phyloP scores from a whole-genome alignment of 2,797 vertebrate species.

The Pempheris klunzingeri region DNA sequence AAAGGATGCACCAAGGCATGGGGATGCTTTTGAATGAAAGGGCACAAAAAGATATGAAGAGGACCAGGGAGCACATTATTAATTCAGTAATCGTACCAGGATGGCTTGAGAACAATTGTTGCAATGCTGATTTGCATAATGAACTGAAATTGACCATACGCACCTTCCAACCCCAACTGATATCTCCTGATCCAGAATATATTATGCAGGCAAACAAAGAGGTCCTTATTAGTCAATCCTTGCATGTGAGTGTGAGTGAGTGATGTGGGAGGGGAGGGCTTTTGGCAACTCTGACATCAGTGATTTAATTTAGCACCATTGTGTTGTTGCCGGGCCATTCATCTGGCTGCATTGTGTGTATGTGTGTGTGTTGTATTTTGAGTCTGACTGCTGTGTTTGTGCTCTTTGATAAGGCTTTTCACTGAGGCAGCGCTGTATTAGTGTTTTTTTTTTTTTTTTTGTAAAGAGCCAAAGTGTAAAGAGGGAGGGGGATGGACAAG shows the following conservation, averaged over 20 bases:
- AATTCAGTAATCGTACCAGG: constrained; percentile 67
- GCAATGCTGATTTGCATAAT: constrained; percentile 72
- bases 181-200: constrained; percentile 68
- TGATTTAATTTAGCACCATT: constrained; percentile 84
- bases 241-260: constrained; percentile 57
- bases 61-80: constrained; percentile 60
- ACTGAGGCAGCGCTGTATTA: constrained; percentile 38
- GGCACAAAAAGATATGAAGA: constrained; percentile 51
- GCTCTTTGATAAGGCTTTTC: constrained; percentile 73
- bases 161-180: constrained; percentile 55
- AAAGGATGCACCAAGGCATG: constrained; percentile 42
- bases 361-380: constrained; percentile 56
- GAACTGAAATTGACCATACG: constrained; percentile 71
- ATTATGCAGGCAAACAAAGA: constrained; percentile 73
- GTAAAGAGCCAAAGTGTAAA: constrained; percentile 49
- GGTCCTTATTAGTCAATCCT: constrained; percentile 75
- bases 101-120: constrained; percentile 67
- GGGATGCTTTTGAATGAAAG: constrained; percentile 46
- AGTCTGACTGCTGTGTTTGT: constrained; percentile 74
- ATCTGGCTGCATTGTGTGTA: constrained; percentile 68
- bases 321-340: constrained; percentile 74
- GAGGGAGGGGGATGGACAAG: constrained; percentile 1
- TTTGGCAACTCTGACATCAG: constrained; percentile 77
- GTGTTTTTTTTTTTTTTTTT: constrained; percentile 10
- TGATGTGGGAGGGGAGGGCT: constrained; percentile 62